Conservation (phyloP, 2,888 invertebrate species). For the Epirrita christyi region DNA sequence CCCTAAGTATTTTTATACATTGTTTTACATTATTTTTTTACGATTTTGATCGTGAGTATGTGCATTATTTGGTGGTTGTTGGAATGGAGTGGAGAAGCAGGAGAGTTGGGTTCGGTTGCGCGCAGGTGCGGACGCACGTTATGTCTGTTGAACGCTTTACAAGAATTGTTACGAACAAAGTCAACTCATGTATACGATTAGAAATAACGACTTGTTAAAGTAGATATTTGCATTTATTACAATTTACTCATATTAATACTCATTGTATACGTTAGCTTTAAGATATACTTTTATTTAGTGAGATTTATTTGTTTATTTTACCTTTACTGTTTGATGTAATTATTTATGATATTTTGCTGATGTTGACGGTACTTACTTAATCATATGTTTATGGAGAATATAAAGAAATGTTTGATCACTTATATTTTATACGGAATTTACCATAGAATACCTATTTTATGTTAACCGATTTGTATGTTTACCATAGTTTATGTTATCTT, state of each 20-base stretch:
- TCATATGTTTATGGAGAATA: conserved; percentile 24
- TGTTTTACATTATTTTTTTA: conserved; percentile 82
- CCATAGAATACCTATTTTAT: conserved; percentile 40
- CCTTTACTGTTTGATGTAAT: conserved; percentile 51
- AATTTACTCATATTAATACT: conserved; percentile 78
- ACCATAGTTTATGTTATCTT: conserved; percentile 51
- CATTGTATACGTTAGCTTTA: conserved; percentile 81
- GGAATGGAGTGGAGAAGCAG: conserved; percentile 43
- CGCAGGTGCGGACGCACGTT: conserved; percentile 48
- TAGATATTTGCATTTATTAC: conserved; percentile 79
- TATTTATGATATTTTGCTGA: conserved; percentile 36
- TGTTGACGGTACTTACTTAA: conserved; percentile 38
- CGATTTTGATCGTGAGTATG: conserved; percentile 77
- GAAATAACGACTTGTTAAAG: conserved; percentile 70
- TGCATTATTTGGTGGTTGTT: conserved; percentile 71
- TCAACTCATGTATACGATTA: conserved; percentile 79
- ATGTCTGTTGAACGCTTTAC: conserved; percentile 52
- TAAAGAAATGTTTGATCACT: conserved; percentile 22
- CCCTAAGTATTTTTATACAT: conserved; percentile 83
- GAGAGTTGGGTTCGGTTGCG: conserved; percentile 64
- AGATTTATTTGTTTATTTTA: conserved; percentile 66
- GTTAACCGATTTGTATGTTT: conserved; percentile 57
- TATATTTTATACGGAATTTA: conserved; percentile 38
- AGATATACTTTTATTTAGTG: conserved; percentile 72
- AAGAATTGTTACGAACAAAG: conserved; percentile 56